Conservation (phyloP, 2,797 vertebrate genomes). For the Peromyscus nudipes region DNA sequence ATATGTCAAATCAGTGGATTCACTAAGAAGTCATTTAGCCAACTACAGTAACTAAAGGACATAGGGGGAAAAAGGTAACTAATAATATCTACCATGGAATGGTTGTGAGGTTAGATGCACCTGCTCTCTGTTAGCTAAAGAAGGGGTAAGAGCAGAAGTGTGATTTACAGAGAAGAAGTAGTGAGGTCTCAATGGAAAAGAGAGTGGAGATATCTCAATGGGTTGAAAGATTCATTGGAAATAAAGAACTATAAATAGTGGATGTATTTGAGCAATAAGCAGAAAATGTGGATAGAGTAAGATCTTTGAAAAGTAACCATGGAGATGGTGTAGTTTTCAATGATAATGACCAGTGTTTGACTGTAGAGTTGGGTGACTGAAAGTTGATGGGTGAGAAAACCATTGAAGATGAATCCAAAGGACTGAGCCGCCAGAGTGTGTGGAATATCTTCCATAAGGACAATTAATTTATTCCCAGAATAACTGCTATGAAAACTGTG, state of each 20-base stretch:
- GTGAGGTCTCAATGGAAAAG: neutral
- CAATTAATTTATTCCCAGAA: constrained; percentile 41
- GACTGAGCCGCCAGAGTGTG: neutral
- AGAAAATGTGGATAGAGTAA: constrained; percentile 15
- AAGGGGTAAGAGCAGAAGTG: neutral
- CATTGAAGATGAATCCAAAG: constrained; percentile 24
- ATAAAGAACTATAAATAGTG: neutral
- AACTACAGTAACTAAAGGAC: constrained; percentile 10
- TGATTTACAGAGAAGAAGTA: neutral
- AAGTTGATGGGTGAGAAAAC: neutral
- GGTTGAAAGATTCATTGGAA: neutral
- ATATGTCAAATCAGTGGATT: neutral
- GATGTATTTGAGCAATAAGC: neutral
- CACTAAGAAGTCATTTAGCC: constrained; percentile 12
- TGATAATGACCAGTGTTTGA: neutral
- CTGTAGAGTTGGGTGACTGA: neutral
- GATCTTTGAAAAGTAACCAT: neutral
- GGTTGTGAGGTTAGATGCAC: neutral
- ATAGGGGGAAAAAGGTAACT: neutral
- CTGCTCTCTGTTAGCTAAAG: neutral
- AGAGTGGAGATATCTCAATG: neutral
- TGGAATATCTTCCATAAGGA: neutral
- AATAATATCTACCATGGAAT: constrained; percentile 36
- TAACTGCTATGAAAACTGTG: constrained; percentile 26
- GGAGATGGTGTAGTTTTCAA: neutral